A percentile compares a stretch with the other conserved stretches of the same genome.
These are phyloP conservation scores for Cynopterus brachyotis DNA, from an alignment of 2,113 vertebrate species.

Conservation along the genomic window DNA sequence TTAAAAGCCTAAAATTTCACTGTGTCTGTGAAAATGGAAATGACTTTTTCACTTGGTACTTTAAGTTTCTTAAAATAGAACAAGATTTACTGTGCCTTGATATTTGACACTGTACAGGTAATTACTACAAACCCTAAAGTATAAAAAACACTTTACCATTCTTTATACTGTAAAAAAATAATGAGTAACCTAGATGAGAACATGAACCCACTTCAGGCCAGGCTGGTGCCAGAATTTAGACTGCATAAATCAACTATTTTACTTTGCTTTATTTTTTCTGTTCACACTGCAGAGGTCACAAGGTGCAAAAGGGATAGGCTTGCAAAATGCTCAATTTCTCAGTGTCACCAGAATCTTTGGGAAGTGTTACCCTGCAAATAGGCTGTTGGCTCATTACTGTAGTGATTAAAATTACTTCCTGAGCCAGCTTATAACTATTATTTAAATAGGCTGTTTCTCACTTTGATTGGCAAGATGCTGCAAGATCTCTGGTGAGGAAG, in stretches of 20 bases:
- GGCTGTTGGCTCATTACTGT: not conserved
- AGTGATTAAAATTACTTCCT: not conserved
- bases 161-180: not conserved
- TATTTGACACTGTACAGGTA: not conserved
- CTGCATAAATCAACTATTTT: not conserved
- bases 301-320: not conserved
- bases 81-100: not conserved
- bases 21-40: not conserved
- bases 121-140: not conserved
- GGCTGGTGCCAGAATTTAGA: not conserved
- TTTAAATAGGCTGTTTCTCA: not conserved
- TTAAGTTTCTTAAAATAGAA: constrained; percentile 29
- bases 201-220: not conserved
- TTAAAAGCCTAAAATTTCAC: not conserved
- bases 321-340: not conserved
- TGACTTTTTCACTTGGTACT: not conserved
- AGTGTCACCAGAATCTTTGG: not conserved
- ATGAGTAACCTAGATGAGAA: not conserved
- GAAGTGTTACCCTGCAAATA: not conserved
- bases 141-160: not conserved
- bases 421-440: not conserved
- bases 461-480: not conserved
- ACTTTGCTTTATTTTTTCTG: constrained; percentile 31
- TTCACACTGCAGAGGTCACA: not conserved
- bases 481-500: not conserved